phyloP scores from a whole-genome alignment of 2,888 invertebrate species.

The Herminia tarsipennalis region DNA sequence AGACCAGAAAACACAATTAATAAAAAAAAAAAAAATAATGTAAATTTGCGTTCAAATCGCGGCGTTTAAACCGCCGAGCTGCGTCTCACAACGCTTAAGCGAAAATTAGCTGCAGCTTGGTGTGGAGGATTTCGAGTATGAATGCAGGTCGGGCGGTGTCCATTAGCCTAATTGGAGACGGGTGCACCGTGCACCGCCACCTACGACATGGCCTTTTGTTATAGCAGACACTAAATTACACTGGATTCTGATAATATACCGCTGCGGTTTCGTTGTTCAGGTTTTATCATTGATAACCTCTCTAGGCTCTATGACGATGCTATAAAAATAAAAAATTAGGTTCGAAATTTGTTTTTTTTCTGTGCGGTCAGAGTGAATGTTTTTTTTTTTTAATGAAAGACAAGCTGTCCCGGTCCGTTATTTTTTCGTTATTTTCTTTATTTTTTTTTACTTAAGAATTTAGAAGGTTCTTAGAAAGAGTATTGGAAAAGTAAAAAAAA shows the following conservation, averaged over 20 bases:
- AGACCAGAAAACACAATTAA: too few species aligned
- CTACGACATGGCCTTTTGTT: slow-evolving; percentile 66
- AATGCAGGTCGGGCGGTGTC: slow-evolving; percentile 81
- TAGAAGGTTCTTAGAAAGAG: too few species aligned
- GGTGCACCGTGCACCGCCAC: slow-evolving; percentile 57
- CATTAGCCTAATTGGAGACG: slow-evolving; percentile 85
- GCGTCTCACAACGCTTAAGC: slow-evolving; percentile 64
- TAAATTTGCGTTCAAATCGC: slow-evolving; percentile 26
- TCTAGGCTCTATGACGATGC: background rate
- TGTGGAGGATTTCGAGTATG: slow-evolving; percentile 81
- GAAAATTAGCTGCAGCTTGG: slow-evolving; percentile 83
- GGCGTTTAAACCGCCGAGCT: slow-evolving; percentile 52
- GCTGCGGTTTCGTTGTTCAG: slow-evolving; percentile 21
- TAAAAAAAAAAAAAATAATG: too few species aligned
- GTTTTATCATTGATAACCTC: slow-evolving; percentile 22
- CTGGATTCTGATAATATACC: slow-evolving; percentile 38
- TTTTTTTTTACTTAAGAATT: too few species aligned
- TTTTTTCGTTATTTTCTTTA: too few species aligned
- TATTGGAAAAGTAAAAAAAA: too few species aligned
- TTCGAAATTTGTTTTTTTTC: too few species aligned
- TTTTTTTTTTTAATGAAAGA: too few species aligned
- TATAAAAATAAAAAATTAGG: too few species aligned
- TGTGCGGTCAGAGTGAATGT: too few species aligned
- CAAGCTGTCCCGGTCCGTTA: too few species aligned
- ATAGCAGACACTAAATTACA: slow-evolving; percentile 51